Evolutionary conservation across 2,113 vertebrate genomes (phyloP), one percentile per base, ranked within the genome.

Genomic region (Plecturocebus donacophilus): DNA sequence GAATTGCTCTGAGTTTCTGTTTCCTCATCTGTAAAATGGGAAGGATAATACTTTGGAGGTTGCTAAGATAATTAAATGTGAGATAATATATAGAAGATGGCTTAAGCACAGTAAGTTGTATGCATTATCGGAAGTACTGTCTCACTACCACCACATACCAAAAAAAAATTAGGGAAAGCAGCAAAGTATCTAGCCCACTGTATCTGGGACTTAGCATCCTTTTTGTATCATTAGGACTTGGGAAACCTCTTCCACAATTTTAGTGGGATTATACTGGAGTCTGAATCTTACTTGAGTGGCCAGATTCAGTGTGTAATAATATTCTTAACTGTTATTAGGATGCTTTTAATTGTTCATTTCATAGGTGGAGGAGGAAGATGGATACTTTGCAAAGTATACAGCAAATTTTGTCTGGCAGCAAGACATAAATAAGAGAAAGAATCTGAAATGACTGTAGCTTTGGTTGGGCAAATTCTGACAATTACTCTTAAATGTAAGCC

Each of bases 381-480:
- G 38, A n/a, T 82, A n/a, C 20, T 64, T 82, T 91, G 56, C 27
- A 88, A 95, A 91, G 81, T 85, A 58, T 45, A 38, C 8, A 95
- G 58, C 23, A 94, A 89, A 92, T 94, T 90, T 54, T 87, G 11
- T 84, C 75, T 96, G 56, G 52, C 56, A 94, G 27, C 17, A 94
- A 70, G 68, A 64, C 47, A 42, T 90, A 94, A 93, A 84, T 90
- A 92, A 75, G 90, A 90, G 76, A 21, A 96, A 89, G 47, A 77
- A 87, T 83, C 83, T 94, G 68, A 92, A 97, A 32, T 87, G 23
- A 96, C 49, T 77, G 32, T 4, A 82, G n/a, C 61, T 94, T 90
- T 92, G 27, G 49, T 83, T 84, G 17, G 64, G 56, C 66, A 85
- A 47, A 71, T 95, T 70, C 56, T 96, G n/a, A 71, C 56, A 38